Base-by-base conservation (phyloP, 2,797 vertebrate genomes). In the Carapus acus region DNA sequence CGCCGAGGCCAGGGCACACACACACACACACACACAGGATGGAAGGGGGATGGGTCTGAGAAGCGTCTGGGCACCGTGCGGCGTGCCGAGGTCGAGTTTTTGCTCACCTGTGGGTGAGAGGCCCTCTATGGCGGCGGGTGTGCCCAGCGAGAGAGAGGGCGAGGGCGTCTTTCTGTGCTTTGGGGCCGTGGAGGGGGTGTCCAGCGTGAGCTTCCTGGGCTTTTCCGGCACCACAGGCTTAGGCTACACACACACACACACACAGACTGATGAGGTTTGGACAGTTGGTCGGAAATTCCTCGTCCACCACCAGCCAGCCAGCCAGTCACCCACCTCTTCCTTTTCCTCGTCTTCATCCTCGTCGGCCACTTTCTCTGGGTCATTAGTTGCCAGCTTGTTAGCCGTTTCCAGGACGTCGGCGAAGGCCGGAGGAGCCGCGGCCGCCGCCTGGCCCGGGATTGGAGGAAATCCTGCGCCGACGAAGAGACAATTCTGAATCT, bases 391-490 rank as follows among this genome's bases (percentile, higher is more conserved):
- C 24, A 97, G 84, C 47, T 90, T 91, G 69, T 69, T 85, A 27
- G 93, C 94, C 14, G 78, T 86, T 74, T 92, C 90, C 61, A 98
- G 79, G 41, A 90, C 86, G 4, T 87, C 86, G 27, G 88, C 77
- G 2, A 98, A 78, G 8, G 86, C 85, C 57, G 85, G 83, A 46
- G 89, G 87, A 2, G 80, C 80, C 43, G 63, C 75, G 0, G 58
- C 4, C 7, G 68, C 77, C 62, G 85, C 87, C 77, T 92, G 81
- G 41, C 96, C 94, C 33, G 94, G 96, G 74, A 98, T 91, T 1
- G 95, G 91, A 58, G 94, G 94, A 78, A 97, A 98, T 14, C 95
- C 96, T 98, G 76, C 3, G n/a, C 27, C 24, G 66, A 57, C 2
- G 18, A 21, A 53, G 14, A n/a, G 17, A 8, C 17, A 43, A 27